Percentiles rank a stretch among this genome's conserved stretches.
These are phyloP conservation scores for Pissodes strobi DNA, from an alignment of 1,140 invertebrate species.

Conservation along the genomic window DNA sequence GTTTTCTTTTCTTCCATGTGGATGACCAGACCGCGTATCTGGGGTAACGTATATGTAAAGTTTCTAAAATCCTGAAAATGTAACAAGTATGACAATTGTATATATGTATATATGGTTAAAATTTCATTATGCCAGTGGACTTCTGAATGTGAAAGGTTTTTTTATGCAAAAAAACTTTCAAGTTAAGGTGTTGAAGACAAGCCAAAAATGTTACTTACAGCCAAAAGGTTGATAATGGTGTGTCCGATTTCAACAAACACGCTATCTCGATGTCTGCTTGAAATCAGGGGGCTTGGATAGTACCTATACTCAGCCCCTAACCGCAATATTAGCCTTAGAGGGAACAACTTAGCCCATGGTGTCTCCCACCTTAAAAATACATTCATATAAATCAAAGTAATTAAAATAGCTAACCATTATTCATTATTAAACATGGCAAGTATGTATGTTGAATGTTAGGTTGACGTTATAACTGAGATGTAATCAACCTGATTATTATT, in stretches of 20 bases:
- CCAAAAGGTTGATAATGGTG: slow-evolving; percentile 87
- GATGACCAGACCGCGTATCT: slow-evolving; percentile 77
- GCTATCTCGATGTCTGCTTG: slow-evolving; percentile 76
- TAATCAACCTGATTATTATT: no score
- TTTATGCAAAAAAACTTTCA: no score
- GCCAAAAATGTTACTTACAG: slow-evolving; percentile 56
- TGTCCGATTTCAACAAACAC: slow-evolving; percentile 89
- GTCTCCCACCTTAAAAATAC: slow-evolving; percentile 69
- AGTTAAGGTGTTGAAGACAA: no score
- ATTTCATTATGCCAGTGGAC: no score
- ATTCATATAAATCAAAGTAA: slow-evolving; percentile 40
- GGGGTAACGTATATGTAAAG: slow-evolving; percentile 81
- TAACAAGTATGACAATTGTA: slow-evolving; percentile 46
- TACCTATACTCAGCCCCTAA: slow-evolving; percentile 86
- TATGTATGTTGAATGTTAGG: slow-evolving; percentile 6
- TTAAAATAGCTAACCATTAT: no score
- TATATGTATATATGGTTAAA: no score
- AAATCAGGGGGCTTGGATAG: slow-evolving; percentile 85
- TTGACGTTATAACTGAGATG: no score
- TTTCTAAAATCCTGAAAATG: slow-evolving; percentile 75
- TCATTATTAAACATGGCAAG: no score
- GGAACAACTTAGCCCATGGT: slow-evolving; percentile 86
- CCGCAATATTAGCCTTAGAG: slow-evolving; percentile 75
- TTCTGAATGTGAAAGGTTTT: no score
- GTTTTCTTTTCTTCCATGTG: slow-evolving; percentile 86